phyloP scores from a whole-genome alignment of 2,888 invertebrate species.

The Nebria brevicollis region DNA sequence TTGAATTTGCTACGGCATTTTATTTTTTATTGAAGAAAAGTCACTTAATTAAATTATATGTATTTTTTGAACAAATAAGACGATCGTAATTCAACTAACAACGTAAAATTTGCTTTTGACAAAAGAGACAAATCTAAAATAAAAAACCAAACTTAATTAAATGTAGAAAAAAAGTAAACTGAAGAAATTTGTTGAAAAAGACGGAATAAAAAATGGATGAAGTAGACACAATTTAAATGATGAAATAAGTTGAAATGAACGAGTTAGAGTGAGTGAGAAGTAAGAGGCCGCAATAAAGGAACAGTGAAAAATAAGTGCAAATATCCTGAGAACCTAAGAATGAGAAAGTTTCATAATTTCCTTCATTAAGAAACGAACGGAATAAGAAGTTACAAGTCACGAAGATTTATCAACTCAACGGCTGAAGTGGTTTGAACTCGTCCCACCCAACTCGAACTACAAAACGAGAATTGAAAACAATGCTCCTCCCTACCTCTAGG shows the following conservation, averaged over 20 bases:
- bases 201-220: background rate
- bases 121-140: background rate
- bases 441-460: constrained; percentile 21
- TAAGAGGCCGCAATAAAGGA: constrained; percentile 21
- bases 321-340: constrained; percentile 52
- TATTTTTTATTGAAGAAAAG: too few relatives aligned
- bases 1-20: too few relatives aligned
- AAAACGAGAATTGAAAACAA: constrained; percentile 44
- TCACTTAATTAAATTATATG: too few relatives aligned
- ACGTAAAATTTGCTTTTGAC: too few relatives aligned
- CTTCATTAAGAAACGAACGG: constrained; percentile 55
- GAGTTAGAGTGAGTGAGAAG: constrained; percentile 26
- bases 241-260: constrained; percentile 9
- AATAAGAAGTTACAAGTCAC: constrained; percentile 55
- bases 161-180: background rate
- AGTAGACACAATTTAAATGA: background rate
- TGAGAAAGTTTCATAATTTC: constrained; percentile 60
- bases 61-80: too few relatives aligned
- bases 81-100: too few relatives aligned
- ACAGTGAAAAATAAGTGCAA: constrained; percentile 56
- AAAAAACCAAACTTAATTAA: background rate
- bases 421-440: constrained; percentile 16
- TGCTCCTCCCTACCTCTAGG: background rate
- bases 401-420: constrained; percentile 45
- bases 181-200: background rate